These are phyloP conservation scores for Probosciger aterrimus DNA, from an alignment of 2,113 vertebrate genomes.

Conservation along the genomic window DNA sequence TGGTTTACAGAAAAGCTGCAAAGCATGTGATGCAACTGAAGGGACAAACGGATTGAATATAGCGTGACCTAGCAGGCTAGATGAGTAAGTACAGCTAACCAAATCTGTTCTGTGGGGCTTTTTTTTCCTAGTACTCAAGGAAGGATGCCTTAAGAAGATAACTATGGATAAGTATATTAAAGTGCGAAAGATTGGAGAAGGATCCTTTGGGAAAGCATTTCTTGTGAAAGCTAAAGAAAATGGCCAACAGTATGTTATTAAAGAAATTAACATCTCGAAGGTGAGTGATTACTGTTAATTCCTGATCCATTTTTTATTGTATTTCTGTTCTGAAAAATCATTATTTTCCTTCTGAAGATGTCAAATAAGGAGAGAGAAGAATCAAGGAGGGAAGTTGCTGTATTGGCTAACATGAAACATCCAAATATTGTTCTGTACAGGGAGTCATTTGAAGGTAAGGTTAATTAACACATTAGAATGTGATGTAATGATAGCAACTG, in stretches of 20 bases:
- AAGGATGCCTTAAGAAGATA: slow-evolving; percentile 72
- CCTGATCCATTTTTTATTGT: not conserved
- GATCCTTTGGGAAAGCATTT: slow-evolving; percentile 95
- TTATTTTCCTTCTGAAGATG: slow-evolving; percentile 81
- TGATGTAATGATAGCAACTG: not conserved
- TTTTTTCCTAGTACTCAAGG: slow-evolving; percentile 57
- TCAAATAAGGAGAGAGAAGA: slow-evolving; percentile 94
- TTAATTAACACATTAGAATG: not conserved
- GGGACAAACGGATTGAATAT: not conserved
- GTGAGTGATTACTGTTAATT: slow-evolving; percentile 68
- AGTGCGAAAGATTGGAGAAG: slow-evolving; percentile 93
- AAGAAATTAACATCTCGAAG: slow-evolving; percentile 94
- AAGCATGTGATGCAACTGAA: not conserved
- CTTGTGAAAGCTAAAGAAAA: slow-evolving; percentile 90
- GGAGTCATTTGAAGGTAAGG: slow-evolving; percentile 97
- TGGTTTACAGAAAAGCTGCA: not conserved
- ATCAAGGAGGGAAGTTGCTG: slow-evolving; percentile 93
- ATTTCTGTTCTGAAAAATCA: not conserved
- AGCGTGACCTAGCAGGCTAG: not conserved
- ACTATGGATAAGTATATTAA: slow-evolving; percentile 94
- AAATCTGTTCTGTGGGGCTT: not conserved
- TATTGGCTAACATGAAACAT: slow-evolving; percentile 98
- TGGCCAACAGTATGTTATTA: slow-evolving; percentile 93
- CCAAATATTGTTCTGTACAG: slow-evolving; percentile 96
- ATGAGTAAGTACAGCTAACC: not conserved